Conservation (phyloP, 1,140 invertebrate genomes). For the Sesamia nonagrioides region DNA sequence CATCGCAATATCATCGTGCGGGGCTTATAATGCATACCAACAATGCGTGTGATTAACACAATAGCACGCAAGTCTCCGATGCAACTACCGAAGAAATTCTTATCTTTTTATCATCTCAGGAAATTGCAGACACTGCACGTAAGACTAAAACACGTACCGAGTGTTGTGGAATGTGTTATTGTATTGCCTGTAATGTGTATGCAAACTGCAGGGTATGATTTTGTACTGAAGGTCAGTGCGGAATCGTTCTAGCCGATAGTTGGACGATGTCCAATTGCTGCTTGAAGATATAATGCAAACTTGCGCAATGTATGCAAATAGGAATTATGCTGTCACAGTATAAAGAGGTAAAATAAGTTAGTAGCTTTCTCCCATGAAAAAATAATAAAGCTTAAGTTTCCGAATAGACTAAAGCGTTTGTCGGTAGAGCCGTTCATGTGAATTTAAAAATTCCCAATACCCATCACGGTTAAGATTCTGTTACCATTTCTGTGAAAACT, state of each 20-base stretch:
- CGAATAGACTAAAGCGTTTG: too few relatives aligned
- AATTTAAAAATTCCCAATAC: neutral
- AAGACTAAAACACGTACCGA: neutral
- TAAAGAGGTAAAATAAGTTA: too few relatives aligned
- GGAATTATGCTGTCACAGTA: too few relatives aligned
- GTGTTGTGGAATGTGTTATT: slow-evolving; percentile 1
- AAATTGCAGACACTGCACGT: slow-evolving; percentile 10
- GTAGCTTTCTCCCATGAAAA: too few relatives aligned
- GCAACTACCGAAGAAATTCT: slow-evolving; percentile 22
- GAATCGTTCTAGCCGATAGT: neutral
- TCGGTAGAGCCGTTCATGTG: neutral
- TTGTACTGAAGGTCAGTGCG: neutral
- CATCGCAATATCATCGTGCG: too few relatives aligned
- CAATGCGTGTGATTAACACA: slow-evolving; percentile 20
- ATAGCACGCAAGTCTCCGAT: slow-evolving; percentile 22
- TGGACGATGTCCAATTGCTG: neutral
- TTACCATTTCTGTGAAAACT: too few relatives aligned
- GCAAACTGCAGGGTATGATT: neutral
- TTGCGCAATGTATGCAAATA: too few relatives aligned
- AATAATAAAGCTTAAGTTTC: too few relatives aligned
- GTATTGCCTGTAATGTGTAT: neutral
- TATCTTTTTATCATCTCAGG: slow-evolving; percentile 38
- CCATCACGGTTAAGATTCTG: too few relatives aligned
- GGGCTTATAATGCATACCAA: slow-evolving; percentile 36
- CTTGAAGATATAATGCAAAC: too few relatives aligned